Base-by-base conservation (phyloP, 2,888 invertebrate species). In the Pedicia rivosa region DNA sequence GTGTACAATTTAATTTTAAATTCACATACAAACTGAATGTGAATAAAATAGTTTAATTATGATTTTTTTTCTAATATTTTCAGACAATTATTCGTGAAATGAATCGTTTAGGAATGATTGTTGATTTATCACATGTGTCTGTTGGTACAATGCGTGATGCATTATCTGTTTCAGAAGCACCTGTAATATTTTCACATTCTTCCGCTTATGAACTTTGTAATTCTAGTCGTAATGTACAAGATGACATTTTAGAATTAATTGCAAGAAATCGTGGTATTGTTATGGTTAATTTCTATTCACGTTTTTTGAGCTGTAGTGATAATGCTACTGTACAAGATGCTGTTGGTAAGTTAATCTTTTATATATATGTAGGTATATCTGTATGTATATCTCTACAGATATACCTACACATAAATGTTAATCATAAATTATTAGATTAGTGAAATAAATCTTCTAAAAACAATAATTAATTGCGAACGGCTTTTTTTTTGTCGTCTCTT, bases 31-130 rank as follows among this genome's bases (percentile, higher is more conserved):
- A n/a, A n/a, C n/a, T n/a, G n/a, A n/a, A n/a, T n/a, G n/a, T n/a
- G n/a, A n/a, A n/a, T n/a, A n/a, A n/a, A n/a, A n/a, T n/a, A 7
- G 22, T 16, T 12, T 35, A 20, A 16, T 15, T 27, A 33, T 20
- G 35, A 16, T 13, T 35, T n/a, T 24, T 39, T 20, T 43, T 36
- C 38, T 43, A 37, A 39, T 45, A 22, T 34, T 63, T 63, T 42
- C 63, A 79, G 78, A 72, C 73, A 51, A 75, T 86, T 48, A 74
- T 86, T 44, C 75, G 74, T 50, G 87, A 87, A 64, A 86, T 87
- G 86, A 87, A 87, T 64, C 74, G 86, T 3, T 66, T 87, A 42
- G 87, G 87, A 17, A 87, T 87, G 82, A 70, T 87, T 57, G 80
- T 87, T 44, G 87, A 88, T 57, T 60, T 83, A 46, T 79, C 80